These are phyloP conservation scores for Enteromius thamalakanensis DNA, from an alignment of 2,797 vertebrate genomes.

Conservation along the genomic window DNA sequence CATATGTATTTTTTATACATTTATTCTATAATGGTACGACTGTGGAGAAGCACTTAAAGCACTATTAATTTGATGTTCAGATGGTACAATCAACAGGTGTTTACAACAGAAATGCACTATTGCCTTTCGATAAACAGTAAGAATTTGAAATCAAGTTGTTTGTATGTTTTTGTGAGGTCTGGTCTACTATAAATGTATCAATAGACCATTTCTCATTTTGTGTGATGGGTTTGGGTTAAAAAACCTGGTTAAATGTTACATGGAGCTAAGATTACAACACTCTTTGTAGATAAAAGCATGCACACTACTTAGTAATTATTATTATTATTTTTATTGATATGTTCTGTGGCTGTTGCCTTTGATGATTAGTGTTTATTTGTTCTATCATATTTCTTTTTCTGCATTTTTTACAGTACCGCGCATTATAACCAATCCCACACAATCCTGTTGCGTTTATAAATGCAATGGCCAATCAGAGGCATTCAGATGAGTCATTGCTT, in stretches of 20 bases:
- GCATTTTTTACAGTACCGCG: background rate
- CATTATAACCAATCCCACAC: background rate
- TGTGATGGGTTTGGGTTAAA: background rate
- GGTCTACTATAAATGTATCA: background rate
- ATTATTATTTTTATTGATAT: background rate
- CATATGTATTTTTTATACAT: constrained; percentile 38
- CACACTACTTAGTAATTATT: constrained; percentile 2
- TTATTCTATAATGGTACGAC: constrained; percentile 25
- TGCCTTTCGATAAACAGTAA: constrained; percentile 11
- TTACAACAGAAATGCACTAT: constrained; percentile 61
- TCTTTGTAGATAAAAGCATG: background rate
- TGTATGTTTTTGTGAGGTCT: background rate
- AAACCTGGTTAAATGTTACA: background rate
- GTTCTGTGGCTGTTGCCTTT: background rate
- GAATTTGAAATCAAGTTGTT: constrained; percentile 3
- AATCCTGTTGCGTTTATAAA: background rate
- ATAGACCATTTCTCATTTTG: constrained; percentile 4
- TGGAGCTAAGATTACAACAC: background rate
- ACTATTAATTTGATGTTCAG: constrained; percentile 50
- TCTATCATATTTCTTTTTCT: too few species aligned
- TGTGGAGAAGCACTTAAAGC: constrained; percentile 43
- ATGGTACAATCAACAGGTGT: constrained; percentile 57
- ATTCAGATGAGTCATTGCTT: background rate
- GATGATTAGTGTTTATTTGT: background rate
- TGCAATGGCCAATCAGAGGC: background rate